Evolutionary conservation across 2,113 vertebrate genomes (phyloP).

Genomic region (Beaufortia kweichowensis): DNA sequence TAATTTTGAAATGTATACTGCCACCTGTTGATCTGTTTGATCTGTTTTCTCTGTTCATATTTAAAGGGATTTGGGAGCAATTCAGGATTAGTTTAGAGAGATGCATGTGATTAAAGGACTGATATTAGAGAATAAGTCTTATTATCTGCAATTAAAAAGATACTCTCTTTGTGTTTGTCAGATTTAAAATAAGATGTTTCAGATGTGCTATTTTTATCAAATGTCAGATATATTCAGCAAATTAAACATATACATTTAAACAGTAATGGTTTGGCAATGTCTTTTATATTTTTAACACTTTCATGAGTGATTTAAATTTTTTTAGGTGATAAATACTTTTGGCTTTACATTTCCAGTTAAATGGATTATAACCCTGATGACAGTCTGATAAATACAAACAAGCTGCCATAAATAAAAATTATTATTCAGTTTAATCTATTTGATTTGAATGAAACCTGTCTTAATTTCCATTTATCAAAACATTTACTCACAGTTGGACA

Average conservation of each 20-base stretch:
- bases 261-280: background rate
- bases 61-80: slow-evolving; percentile 19
- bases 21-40: background rate
- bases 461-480: slow-evolving; percentile 13
- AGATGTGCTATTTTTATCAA: slow-evolving; percentile 38
- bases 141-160: slow-evolving; percentile 12
- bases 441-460: background rate
- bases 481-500: slow-evolving; percentile 34
- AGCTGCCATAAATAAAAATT: no score
- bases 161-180: slow-evolving; percentile 10
- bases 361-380: no score
- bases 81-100: slow-evolving; percentile 40
- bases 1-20: slow-evolving; percentile 14
- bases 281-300: background rate
- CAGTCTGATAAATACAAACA: no score
- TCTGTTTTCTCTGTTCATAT: slow-evolving; percentile 1
- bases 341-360: no score
- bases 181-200: slow-evolving; percentile 2
- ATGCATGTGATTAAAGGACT: background rate
- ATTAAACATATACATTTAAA: slow-evolving; percentile 51
- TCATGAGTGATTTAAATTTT: background rate
- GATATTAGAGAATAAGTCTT: slow-evolving; percentile 36
- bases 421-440: background rate
- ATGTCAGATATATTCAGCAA: slow-evolving; percentile 27
- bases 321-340: no score